Evolutionary conservation across 2,888 invertebrate genomes (phyloP).

Genomic region (Rhamnusium bicolor): DNA sequence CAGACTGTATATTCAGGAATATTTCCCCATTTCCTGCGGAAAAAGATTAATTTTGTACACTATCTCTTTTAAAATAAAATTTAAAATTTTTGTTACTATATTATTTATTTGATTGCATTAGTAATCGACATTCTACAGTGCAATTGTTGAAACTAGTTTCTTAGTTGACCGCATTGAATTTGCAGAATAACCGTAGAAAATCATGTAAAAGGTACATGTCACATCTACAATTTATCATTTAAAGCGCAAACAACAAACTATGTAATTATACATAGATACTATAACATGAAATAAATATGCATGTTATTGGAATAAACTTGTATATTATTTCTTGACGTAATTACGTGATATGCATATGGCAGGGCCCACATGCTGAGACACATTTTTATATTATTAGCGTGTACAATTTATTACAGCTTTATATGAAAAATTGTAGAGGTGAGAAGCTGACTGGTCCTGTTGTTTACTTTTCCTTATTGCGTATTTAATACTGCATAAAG

Average conservation of each 20-base stretch:
- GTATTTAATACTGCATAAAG: background rate
- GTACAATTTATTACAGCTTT: slow-evolving; percentile 1
- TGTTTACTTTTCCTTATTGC: background rate
- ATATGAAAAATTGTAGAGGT: background rate
- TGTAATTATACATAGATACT: background rate
- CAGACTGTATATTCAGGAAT: too few relatives aligned
- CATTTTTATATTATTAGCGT: slow-evolving; percentile 7
- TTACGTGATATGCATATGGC: slow-evolving; percentile 10
- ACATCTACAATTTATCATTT: background rate
- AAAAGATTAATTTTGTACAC: too few relatives aligned
- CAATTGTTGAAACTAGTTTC: background rate
- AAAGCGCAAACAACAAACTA: background rate
- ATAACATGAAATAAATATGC: background rate
- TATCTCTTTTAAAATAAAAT: too few relatives aligned
- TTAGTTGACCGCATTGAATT: background rate
- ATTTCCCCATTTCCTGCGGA: too few relatives aligned
- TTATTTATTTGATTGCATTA: too few relatives aligned
- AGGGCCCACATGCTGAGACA: background rate
- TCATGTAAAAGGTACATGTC: background rate
- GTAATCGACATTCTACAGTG: too few relatives aligned
- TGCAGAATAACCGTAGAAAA: background rate
- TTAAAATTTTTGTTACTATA: too few relatives aligned
- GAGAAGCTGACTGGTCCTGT: background rate
- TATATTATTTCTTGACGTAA: slow-evolving; percentile 4
- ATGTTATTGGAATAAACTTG: slow-evolving; percentile 8